Percentiles rank a stretch among this genome's conserved stretches.
Conservation (phyloP, 2,888 invertebrate genomes). For the Agelastica alni region DNA sequence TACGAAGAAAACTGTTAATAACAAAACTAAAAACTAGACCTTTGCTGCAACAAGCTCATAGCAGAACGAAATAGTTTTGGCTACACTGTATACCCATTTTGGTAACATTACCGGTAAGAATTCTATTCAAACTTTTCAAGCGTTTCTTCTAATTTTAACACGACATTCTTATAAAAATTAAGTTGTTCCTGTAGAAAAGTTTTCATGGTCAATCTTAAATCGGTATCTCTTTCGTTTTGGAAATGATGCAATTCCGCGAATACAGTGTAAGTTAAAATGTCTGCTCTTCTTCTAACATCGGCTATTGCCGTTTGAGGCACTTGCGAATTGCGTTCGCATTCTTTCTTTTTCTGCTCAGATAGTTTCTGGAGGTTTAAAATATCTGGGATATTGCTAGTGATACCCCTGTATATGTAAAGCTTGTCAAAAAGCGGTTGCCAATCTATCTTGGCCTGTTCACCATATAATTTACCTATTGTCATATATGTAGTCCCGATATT, state of each 20-base stretch:
- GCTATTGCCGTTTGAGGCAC: slow-evolving; percentile 80
- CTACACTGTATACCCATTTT: slow-evolving; percentile 1
- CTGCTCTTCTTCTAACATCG: slow-evolving; percentile 81
- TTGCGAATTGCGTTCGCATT: slow-evolving; percentile 82
- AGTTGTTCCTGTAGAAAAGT: slow-evolving; percentile 88
- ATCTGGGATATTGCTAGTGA: slow-evolving; percentile 88
- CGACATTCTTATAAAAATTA: slow-evolving; percentile 85
- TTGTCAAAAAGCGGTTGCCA: slow-evolving; percentile 91
- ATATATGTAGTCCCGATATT: slow-evolving; percentile 88
- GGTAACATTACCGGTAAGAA: slow-evolving; percentile 8
- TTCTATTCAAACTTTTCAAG: slow-evolving; percentile 52
- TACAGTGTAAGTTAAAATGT: slow-evolving; percentile 89
- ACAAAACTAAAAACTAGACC: background rate
- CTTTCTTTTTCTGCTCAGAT: slow-evolving; percentile 85
- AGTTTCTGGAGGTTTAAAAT: slow-evolving; percentile 87
- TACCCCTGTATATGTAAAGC: slow-evolving; percentile 92
- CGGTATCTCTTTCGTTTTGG: slow-evolving; percentile 81
- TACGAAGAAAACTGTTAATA: too few species aligned
- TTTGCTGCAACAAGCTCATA: background rate
- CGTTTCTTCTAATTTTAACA: slow-evolving; percentile 72
- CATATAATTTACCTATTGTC: slow-evolving; percentile 85
- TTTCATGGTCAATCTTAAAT: slow-evolving; percentile 85
- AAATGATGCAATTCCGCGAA: slow-evolving; percentile 96
- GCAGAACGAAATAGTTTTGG: slow-evolving; percentile 6
- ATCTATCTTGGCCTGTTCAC: slow-evolving; percentile 87